phyloP scores from a whole-genome alignment of 1,140 invertebrate species.

The Zaprionus capensis region DNA sequence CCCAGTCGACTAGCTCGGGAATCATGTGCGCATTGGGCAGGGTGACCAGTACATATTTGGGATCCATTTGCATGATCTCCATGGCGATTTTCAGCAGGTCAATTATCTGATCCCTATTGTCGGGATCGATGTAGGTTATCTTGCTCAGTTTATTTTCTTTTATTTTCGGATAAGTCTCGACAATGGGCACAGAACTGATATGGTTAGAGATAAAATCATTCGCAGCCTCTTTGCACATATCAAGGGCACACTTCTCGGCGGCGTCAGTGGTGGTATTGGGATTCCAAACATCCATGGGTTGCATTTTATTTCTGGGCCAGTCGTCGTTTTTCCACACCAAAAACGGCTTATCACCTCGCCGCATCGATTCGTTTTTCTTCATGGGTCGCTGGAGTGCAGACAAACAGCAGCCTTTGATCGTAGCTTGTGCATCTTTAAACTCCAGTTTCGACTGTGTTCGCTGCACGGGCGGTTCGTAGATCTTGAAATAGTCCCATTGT shows the following conservation, averaged over 20 bases:
- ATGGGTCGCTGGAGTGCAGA: slow-evolving; percentile 19
- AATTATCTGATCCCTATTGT: slow-evolving; percentile 46
- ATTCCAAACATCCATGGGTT: background rate
- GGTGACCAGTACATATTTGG: slow-evolving; percentile 65
- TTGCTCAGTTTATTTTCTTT: background rate
- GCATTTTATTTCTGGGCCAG: background rate
- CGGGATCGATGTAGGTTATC: slow-evolving; percentile 55
- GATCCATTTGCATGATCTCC: slow-evolving; percentile 44
- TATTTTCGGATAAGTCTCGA: background rate
- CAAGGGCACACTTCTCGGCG: slow-evolving; percentile 22
- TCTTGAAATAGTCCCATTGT: slow-evolving; percentile 47
- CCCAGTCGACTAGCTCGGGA: slow-evolving; percentile 69
- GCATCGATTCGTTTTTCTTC: background rate
- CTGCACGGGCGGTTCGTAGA: slow-evolving; percentile 26
- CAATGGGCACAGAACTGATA: background rate
- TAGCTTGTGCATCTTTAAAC: slow-evolving; percentile 5
- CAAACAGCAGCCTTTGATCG: slow-evolving; percentile 40
- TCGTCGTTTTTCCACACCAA: background rate
- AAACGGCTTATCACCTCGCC: background rate
- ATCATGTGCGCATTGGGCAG: slow-evolving; percentile 72
- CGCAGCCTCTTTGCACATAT: background rate
- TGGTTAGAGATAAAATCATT: background rate
- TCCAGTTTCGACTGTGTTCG: background rate
- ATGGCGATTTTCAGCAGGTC: slow-evolving; percentile 59
- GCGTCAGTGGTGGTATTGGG: background rate